phyloP scores from a whole-genome alignment of 2,888 invertebrate species.

The Noctuana brunneofusca region DNA sequence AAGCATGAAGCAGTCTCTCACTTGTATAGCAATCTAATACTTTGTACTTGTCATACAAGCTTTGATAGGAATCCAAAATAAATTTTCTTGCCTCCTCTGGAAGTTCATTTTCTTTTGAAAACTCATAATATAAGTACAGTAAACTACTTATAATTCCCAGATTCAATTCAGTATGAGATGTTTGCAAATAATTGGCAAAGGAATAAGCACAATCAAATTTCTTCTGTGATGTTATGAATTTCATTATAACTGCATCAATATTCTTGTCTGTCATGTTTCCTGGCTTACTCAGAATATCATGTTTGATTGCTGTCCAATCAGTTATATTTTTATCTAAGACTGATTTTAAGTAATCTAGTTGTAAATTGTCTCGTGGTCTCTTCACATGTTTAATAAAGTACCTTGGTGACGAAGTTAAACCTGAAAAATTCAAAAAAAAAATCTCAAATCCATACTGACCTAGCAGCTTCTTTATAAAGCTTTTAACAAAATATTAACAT shows the following conservation, averaged over 20 bases:
- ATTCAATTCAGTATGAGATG: constrained; percentile 74
- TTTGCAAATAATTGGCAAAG: constrained; percentile 82
- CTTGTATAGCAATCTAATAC: constrained; percentile 84
- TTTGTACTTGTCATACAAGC: constrained; percentile 78
- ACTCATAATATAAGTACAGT: constrained; percentile 77
- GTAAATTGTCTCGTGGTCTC: constrained; percentile 42
- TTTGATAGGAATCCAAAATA: constrained; percentile 77
- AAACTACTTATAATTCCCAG: constrained; percentile 83
- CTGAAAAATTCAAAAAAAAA: neutral
- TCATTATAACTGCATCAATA: constrained; percentile 84
- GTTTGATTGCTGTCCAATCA: constrained; percentile 72
- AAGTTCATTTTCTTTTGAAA: constrained; percentile 53
- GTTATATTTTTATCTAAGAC: constrained; percentile 45
- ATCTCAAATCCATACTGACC: no score
- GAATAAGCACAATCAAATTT: constrained; percentile 79
- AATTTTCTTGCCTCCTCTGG: constrained; percentile 74
- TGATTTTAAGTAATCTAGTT: constrained; percentile 60
- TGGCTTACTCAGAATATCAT: constrained; percentile 60
- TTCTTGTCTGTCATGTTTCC: constrained; percentile 74
- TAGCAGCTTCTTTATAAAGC: no score
- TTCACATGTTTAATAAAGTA: neutral
- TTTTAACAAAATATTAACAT: no score
- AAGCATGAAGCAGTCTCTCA: constrained; percentile 83
- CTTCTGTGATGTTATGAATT: constrained; percentile 68
- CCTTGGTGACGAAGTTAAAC: neutral